Base-by-base conservation (phyloP, 2,888 invertebrate species). In the Chironomus tentans region DNA sequence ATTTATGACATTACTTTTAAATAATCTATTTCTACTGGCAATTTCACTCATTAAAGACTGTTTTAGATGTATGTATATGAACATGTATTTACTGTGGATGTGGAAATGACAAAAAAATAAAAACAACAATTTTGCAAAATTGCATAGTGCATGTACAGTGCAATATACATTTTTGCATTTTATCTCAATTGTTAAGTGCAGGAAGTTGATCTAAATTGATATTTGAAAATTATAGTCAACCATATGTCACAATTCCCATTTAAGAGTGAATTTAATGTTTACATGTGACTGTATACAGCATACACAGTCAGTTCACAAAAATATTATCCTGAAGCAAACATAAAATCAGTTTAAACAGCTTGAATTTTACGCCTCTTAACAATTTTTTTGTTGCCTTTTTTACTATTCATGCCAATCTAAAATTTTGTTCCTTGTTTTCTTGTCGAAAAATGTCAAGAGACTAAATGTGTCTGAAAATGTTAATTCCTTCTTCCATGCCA, bases 161-260 rank as follows among this genome's bases (percentile, higher is more conserved):
- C 38, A 38, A 38, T 28, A 28, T 28, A 28, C 5, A 28, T 28
- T 28, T 28, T 28, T 28, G 12, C 48, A n/a, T 15, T 50, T 50
- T 50, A 13, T 50, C 50, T 50, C 50, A n/a, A 15, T 21, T 62
- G 24, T 21, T 21, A 24, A 65, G 24, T 65, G 22, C 65, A 65
- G 65, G 65, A 65, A 65, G 24, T 65, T 22, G 56, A 21, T 65
- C 22, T 65, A 21, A 65, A 65, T 21, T 65, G 65, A 65, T 21
- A 65, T 65, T 65, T 65, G 21, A 65, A 65, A 65, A 65, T 65
- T 65, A 65, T 13, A 65, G 65, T 65, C 65, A 21, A 65, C 65
- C 65, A 65, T 65, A 65, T 65, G 65, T 65, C 65, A 65, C 22
- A 65, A 65, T 22, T 65, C 22, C 22, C 22, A 65, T 65, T 56